phyloP scores from a whole-genome alignment of 2,797 vertebrate genomes.

The Sebastes elongatus region DNA sequence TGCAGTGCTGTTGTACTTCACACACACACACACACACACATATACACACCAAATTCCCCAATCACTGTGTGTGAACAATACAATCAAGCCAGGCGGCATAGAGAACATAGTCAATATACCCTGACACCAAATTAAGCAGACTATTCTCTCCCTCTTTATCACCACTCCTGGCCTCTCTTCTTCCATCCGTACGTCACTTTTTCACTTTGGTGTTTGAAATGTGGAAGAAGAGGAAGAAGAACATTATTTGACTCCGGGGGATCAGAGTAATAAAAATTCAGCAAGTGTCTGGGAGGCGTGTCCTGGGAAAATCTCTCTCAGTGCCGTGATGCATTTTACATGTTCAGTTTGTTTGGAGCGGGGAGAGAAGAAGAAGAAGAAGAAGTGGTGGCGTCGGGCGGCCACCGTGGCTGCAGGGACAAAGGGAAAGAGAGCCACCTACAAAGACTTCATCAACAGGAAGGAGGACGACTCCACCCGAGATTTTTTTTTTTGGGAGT shows the following conservation, averaged over 20 bases:
- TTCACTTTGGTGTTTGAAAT: neutral
- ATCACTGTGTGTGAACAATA: conserved; percentile 67
- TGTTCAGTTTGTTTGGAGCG: neutral
- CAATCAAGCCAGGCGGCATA: conserved; percentile 62
- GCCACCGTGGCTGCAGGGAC: conserved; percentile 4
- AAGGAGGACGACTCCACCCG: conserved; percentile 4
- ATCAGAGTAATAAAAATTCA: conserved; percentile 7
- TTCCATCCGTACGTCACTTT: neutral
- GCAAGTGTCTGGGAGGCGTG: conserved; percentile 7
- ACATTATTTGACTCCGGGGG: neutral
- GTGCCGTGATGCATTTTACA: conserved; percentile 5
- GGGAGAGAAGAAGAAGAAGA: neutral
- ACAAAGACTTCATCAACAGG: neutral
- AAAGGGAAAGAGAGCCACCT: conserved; percentile 9
- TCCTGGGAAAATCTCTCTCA: conserved; percentile 18
- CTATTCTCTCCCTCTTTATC: conserved; percentile 18
- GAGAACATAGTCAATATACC: conserved; percentile 50
- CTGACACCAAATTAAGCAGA: conserved; percentile 57
- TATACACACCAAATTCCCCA: conserved; percentile 58
- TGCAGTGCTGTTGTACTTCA: conserved; percentile 62
- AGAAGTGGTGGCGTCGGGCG: neutral
- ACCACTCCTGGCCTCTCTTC: neutral
- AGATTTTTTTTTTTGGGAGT: neutral
- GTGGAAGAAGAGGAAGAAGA: neutral
- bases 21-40: neutral